Conservation (phyloP, 2,888 invertebrate genomes). For the Osmoderma eremita region DNA sequence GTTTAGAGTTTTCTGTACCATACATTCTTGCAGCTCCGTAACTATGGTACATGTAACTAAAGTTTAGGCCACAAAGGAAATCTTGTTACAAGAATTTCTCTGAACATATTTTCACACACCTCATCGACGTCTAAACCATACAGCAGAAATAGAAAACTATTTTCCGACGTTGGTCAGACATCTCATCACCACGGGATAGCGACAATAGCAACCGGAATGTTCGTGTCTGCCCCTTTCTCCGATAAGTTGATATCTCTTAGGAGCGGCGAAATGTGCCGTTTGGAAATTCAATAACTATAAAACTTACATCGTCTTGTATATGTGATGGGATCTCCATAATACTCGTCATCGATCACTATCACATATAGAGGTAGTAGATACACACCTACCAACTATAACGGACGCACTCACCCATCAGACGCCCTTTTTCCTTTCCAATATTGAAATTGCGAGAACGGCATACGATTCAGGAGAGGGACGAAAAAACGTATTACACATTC, state of each 20-base stretch:
- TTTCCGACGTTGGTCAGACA: no score
- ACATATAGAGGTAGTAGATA: background rate
- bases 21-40: no score
- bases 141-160: no score
- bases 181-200: no score
- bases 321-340: slow-evolving; percentile 22
- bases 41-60: no score
- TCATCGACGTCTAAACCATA: no score
- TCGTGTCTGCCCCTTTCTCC: background rate
- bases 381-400: no score
- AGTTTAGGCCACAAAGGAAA: no score
- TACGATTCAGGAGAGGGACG: background rate
- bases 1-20: no score
- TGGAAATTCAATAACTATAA: slow-evolving; percentile 32
- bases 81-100: no score
- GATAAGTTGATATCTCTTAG: slow-evolving; percentile 10
- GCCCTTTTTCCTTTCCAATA: slow-evolving; percentile 8
- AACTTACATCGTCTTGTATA: slow-evolving; percentile 27
- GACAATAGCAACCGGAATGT: no score
- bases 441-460: slow-evolving; percentile 14
- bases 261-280: slow-evolving; percentile 4
- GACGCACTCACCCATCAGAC: background rate
- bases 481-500: slow-evolving; percentile 8
- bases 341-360: slow-evolving; percentile 5
- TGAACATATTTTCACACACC: no score